Conservation (phyloP, 2,113 vertebrate species). For the Brevimyrus niger region DNA sequence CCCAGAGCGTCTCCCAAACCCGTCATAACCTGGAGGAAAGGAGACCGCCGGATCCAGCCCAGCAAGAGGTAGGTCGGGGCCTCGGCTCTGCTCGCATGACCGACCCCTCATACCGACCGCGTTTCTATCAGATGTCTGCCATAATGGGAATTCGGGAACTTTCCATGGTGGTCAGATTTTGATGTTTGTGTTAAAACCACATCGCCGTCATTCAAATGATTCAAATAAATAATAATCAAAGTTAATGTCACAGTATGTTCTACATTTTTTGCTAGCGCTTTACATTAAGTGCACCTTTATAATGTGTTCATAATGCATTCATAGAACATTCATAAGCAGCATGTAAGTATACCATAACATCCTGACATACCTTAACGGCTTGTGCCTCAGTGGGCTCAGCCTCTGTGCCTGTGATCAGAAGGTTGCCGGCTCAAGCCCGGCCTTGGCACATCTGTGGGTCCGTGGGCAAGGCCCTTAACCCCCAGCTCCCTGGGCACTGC, state of each 20-base stretch:
- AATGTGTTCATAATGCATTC: background rate
- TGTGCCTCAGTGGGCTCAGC: too few relatives aligned
- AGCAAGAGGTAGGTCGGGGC: constrained; percentile 70
- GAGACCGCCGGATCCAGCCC: constrained; percentile 67
- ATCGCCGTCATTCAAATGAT: background rate
- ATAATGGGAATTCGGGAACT: background rate
- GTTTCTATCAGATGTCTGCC: background rate
- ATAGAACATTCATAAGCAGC: background rate
- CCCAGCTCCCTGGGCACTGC: too few relatives aligned
- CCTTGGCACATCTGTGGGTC: too few relatives aligned
- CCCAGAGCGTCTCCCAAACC: constrained; percentile 87
- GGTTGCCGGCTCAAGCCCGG: too few relatives aligned
- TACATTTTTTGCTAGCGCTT: background rate
- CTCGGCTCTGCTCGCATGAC: background rate
- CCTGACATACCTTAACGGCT: background rate
- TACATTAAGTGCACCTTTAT: background rate
- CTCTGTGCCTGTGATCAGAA: too few relatives aligned
- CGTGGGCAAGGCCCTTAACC: too few relatives aligned
- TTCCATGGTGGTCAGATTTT: background rate
- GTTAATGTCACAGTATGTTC: background rate
- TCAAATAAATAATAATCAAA: background rate
- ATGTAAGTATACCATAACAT: background rate
- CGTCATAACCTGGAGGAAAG: constrained; percentile 82
- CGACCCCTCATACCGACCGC: background rate
- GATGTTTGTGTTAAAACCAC: background rate